phyloP scores from a whole-genome alignment of 1,140 invertebrate species.

The Metopolophium dirhodum region DNA sequence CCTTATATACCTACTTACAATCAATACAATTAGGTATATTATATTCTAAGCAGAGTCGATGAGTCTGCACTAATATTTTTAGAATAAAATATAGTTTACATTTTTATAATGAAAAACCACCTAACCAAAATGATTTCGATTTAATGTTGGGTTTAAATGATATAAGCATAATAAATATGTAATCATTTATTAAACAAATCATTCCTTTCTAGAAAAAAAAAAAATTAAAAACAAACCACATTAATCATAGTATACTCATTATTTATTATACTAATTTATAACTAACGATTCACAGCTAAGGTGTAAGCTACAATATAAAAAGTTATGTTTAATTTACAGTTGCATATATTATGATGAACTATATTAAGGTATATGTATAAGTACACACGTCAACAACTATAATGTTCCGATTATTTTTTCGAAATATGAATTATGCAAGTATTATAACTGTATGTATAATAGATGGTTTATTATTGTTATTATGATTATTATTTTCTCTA shows the following conservation, averaged over 20 bases:
- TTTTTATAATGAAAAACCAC: too few species aligned
- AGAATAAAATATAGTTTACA: too few species aligned
- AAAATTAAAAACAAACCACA: background rate
- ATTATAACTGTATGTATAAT: background rate
- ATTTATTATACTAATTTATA: background rate
- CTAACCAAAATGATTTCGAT: too few species aligned
- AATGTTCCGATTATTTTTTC: background rate
- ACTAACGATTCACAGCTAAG: background rate
- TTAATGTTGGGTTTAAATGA: too few species aligned
- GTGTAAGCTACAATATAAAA: background rate
- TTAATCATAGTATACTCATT: background rate
- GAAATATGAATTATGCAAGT: background rate
- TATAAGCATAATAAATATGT: too few species aligned
- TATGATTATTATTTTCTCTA: background rate
- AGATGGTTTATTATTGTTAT: background rate
- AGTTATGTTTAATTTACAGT: background rate
- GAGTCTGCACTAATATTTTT: too few species aligned
- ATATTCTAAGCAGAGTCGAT: too few species aligned
- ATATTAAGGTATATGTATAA: too few species aligned
- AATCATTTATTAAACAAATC: too few species aligned
- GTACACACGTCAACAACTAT: background rate
- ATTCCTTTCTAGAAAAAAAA: background rate
- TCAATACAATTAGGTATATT: too few species aligned
- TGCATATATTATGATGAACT: background rate
- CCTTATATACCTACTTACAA: too few species aligned